Conservation (phyloP, 2,888 invertebrate species). For the Synanthedon tipuliformis region DNA sequence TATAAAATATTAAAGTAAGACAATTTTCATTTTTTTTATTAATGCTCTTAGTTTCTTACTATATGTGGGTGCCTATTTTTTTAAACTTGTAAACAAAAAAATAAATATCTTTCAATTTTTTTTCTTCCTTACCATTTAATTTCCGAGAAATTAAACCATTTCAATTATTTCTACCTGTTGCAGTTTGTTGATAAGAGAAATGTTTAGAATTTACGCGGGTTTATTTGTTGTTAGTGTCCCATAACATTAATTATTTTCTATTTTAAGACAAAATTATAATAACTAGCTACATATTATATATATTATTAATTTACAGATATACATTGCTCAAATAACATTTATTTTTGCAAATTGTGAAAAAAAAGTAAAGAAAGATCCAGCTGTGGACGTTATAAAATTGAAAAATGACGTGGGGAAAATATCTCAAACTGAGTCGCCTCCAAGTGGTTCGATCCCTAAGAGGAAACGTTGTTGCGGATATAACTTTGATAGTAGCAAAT, state of each 20-base stretch:
- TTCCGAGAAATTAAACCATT: no score
- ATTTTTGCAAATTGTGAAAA: constrained; percentile 10
- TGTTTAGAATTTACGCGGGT: constrained; percentile 21
- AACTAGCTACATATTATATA: background rate
- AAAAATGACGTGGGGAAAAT: no score
- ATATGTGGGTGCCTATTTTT: no score
- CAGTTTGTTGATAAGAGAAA: constrained; percentile 33
- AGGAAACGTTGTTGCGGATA: constrained; percentile 42
- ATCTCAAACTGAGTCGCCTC: background rate
- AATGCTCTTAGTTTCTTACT: no score
- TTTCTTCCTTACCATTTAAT: no score
- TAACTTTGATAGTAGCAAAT: constrained; percentile 34
- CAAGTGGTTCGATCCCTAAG: background rate
- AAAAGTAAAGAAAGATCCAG: background rate
- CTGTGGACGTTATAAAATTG: no score
- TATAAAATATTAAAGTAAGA: no score
- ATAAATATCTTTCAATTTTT: no score
- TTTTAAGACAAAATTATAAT: background rate
- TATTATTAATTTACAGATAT: constrained; percentile 18
- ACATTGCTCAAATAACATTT: constrained; percentile 8
- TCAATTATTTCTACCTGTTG: no score
- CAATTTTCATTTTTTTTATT: no score
- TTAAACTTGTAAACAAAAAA: no score
- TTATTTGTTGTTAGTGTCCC: background rate
- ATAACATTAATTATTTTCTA: no score